Base-by-base conservation (phyloP, 2,888 invertebrate species). In the Ctena decussata region DNA sequence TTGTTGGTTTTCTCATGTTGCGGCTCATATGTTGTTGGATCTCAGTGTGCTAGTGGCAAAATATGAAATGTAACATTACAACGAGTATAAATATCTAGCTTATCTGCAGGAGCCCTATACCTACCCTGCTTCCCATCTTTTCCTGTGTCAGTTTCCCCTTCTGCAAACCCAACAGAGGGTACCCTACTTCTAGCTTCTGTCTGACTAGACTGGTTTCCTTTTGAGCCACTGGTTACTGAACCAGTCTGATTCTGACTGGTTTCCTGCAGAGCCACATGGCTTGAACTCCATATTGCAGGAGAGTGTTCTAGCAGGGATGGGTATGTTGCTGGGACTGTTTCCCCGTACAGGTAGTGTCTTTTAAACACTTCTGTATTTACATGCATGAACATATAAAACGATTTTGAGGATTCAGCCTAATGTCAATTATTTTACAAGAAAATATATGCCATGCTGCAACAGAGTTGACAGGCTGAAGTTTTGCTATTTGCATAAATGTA, bases 241-340 rank as follows among this genome's bases (percentile, higher is more conserved):
- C 82, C 80, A 27, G 82, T 82, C 69, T 87, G 84, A 71, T 65
- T 72, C 57, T 85, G 84, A 49, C 84, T 87, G 21, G 82, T 77
- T 46, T 87, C 87, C 65, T 87, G 87, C 39, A 87, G 46, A 21
- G 87, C 84, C 35, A 32, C 70, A 35, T 73, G 78, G 11, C 75
- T 78, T n/a, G 72, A 75, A 0, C 21, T n/a, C n/a, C 76, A 30
- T 30, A 80, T 90, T 32, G 87, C 89, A 12, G 85, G n/a, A n/a
- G n/a, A n/a, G n/a, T n/a, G n/a, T n/a, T n/a, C n/a, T n/a, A n/a
- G 80, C 87, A 85, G 87, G 15, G 84, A 80, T 35, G 87, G 87
- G 27, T 81, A n/a, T n/a, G n/a, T n/a, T n/a, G n/a, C n/a, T 57
- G 15, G 57, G 60, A 32, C 81, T 32, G 46, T 46, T 39, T n/a